phyloP scores from a whole-genome alignment of 2,113 vertebrate species.

The Gallinago undulata region DNA sequence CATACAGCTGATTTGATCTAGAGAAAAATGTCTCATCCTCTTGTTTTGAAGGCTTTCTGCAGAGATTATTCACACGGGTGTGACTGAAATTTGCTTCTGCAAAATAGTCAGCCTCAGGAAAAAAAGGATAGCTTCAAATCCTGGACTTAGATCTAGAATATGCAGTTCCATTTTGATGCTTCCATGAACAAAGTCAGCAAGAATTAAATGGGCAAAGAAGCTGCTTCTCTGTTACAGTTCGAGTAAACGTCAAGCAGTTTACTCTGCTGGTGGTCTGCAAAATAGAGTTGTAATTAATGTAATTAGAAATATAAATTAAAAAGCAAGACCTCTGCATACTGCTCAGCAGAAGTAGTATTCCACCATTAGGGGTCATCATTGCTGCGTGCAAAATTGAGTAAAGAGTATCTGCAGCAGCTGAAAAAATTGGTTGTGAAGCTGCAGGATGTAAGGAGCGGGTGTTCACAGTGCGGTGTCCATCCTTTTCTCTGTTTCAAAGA shows the following conservation, averaged over 20 bases:
- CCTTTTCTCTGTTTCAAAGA: not conserved
- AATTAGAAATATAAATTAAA: not conserved
- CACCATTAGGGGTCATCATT: conserved; percentile 57
- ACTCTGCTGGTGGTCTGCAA: not conserved
- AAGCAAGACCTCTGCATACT: not conserved
- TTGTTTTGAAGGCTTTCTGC: not conserved
- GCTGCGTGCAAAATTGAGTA: not conserved
- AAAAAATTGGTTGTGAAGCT: not conserved
- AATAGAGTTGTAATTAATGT: not conserved
- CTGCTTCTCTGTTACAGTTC: not conserved
- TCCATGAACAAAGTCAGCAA: not conserved
- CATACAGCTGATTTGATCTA: not conserved
- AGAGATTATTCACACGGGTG: not conserved
- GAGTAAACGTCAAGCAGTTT: not conserved
- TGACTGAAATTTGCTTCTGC: not conserved
- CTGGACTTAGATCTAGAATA: not conserved
- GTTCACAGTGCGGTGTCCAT: not conserved
- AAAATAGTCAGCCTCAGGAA: not conserved
- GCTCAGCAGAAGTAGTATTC: not conserved
- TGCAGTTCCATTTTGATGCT: not conserved
- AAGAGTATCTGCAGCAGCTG: not conserved
- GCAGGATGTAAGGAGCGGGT: not conserved
- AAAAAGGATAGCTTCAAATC: not conserved
- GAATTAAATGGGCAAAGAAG: not conserved
- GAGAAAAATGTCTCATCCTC: not conserved